These are phyloP conservation scores for Aphelocoma coerulescens DNA, from an alignment of 2,113 vertebrate species.

Conservation along the genomic window DNA sequence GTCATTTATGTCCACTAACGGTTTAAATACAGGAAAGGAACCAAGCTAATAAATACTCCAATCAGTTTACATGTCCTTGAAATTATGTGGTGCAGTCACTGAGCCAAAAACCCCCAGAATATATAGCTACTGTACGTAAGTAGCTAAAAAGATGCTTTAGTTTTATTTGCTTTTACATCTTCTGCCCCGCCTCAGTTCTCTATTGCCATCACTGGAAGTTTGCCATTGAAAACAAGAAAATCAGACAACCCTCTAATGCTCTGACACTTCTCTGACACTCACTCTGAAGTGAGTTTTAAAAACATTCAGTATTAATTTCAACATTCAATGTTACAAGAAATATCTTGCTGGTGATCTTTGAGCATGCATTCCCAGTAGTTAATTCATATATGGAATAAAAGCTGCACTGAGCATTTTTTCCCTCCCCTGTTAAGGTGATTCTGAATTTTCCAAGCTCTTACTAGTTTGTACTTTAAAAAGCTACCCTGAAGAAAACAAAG, in stretches of 20 bases:
- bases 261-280: background rate
- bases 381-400: background rate
- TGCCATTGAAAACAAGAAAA: background rate
- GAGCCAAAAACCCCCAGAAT: slow-evolving; percentile 18
- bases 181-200: background rate
- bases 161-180: background rate
- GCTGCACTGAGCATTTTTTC: background rate
- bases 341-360: background rate
- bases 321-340: background rate
- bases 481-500: background rate
- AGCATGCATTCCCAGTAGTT: background rate
- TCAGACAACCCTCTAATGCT: background rate
- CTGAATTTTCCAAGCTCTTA: background rate
- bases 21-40: background rate
- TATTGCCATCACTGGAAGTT: background rate
- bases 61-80: background rate
- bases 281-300: background rate
- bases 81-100: background rate
- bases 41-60: background rate
- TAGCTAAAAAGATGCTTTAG: background rate
- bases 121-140: background rate
- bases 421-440: background rate
- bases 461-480: background rate
- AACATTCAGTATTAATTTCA: background rate
- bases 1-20: background rate